phyloP scores from a whole-genome alignment of 2,888 invertebrate genomes.

The Dicyrtoma fusca region DNA sequence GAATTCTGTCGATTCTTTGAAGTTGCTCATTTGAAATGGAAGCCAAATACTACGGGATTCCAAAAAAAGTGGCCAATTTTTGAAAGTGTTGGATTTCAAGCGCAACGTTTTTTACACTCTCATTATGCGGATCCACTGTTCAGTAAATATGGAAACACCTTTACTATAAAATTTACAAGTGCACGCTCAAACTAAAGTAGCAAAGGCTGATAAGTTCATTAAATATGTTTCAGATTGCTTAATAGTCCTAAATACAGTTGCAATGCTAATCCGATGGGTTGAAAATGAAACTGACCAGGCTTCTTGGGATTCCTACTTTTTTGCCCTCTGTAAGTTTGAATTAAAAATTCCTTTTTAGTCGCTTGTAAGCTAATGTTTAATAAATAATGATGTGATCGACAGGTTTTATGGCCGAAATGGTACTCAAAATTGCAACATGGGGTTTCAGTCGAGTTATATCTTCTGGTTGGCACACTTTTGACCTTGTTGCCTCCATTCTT shows the following conservation, averaged over 20 bases:
- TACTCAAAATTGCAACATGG: slow-evolving; percentile 72
- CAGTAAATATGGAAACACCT: slow-evolving; percentile 47
- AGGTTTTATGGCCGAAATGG: slow-evolving; percentile 78
- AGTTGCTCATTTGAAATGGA: slow-evolving; percentile 74
- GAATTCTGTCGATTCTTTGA: slow-evolving; percentile 78
- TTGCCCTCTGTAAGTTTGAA: slow-evolving; percentile 69
- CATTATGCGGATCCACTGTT: slow-evolving; percentile 50
- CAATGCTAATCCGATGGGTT: slow-evolving; percentile 73
- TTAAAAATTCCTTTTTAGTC: background rate
- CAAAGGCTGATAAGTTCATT: no score
- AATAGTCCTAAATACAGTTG: slow-evolving; percentile 74
- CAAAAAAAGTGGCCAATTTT: slow-evolving; percentile 52
- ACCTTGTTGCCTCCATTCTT: slow-evolving; percentile 69
- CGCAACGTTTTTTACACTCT: slow-evolving; percentile 52
- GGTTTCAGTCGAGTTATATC: slow-evolving; percentile 74
- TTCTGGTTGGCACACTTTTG: slow-evolving; percentile 85
- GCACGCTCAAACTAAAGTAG: no score
- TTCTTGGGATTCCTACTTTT: slow-evolving; percentile 76
- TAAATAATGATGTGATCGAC: slow-evolving; percentile 58
- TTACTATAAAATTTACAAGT: no score
- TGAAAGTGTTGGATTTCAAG: slow-evolving; percentile 41
- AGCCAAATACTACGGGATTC: slow-evolving; percentile 58
- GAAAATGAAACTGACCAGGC: slow-evolving; percentile 68
- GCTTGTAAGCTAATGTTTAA: no score
- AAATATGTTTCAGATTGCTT: slow-evolving; percentile 68